Evolutionary conservation across 2,797 vertebrate species (phyloP), one percentile per base, ranked within the genome.

Genomic region (Dipus sagitta): DNA sequence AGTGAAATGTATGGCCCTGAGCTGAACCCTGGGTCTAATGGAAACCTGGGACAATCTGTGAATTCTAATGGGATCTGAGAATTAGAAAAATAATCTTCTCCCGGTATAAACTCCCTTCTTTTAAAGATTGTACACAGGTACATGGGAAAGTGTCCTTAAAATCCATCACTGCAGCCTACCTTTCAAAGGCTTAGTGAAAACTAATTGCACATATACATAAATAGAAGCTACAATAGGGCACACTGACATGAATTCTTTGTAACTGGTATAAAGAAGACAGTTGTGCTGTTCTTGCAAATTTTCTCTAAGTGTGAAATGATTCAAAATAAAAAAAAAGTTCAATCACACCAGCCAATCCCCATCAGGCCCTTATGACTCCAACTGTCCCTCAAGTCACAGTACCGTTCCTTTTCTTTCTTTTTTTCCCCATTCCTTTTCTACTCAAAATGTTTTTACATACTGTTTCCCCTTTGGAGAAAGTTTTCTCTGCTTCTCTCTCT

Each of bases 251-350:
- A 82, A 81, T 72, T 70, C 70, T 34, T 42, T 6, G n/a, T 4
- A 26, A 54, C 9, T 60, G 12, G 0, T 42, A 0, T 17, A 52
- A 60, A 32, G 28, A 71, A 74, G 64, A 23, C n/a, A 34, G 30
- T 26, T 21, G 11, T 21, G 9, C 12, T 10, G 2, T 77, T 95
- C 38, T 75, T 65, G 28, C 11, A 67, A 83, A 52, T 83, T 79
- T 87, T 72, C 47, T 80, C 78, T 75, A 75, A 76, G 42, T 80
- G 62, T 38, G 70, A 87, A 94, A 81, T 32, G 7, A 89, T 70
- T 93, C 58, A 78, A 52, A 90, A 76, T 83, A 52, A 85, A 92
- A 70, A 70, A 11, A 13, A 58, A 58, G 7, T 75, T 15, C 32
- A 58, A 60, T 64, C 12, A 0, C 38, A 76, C 26, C 54, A 34